Evolutionary conservation across 2,888 invertebrate genomes (phyloP), one percentile per base, ranked within the genome.

Genomic region (Brachyopa scutellaris): DNA sequence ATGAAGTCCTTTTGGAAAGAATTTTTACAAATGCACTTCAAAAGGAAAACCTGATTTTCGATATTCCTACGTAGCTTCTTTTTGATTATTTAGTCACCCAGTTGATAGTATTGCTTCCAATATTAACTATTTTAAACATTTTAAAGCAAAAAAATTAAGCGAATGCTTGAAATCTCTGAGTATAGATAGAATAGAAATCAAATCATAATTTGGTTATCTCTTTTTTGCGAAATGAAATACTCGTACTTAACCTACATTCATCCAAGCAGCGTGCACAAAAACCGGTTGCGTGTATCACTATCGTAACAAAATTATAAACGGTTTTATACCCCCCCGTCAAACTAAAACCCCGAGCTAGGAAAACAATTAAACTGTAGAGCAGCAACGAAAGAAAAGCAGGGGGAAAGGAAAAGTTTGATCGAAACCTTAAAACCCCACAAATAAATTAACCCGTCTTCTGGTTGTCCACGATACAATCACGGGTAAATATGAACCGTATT

Each of bases 231-330:
- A 73, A 79, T 79, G 31, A 79, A 79, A 79, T 73, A 61, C n/a
- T n/a, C n/a, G n/a, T n/a, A n/a, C 74, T 73, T 79, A 79, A 79
- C 79, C 79, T 33, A 66, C 19, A 72, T 72, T 61, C 38, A 23
- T 23, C 2, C n/a, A 2, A n/a, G 3, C 47, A 49, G 15, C 7
- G 8, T 11, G 5, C 36, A 26, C 51, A 33, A 57, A 49, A 53
- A 61, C 33, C 19, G 38, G 47, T 73, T 67, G 79, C 79, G 73
- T 79, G 79, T 55, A 73, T 55, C 79, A 62, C 74, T 61, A 79
- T 53, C 73, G 55, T 79, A 73, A 79, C 74, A 61, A 74, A 26
- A 79, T 78, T 78, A 78, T 78, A 78, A 72, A 59, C 72, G 51
- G 26, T 59, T 72, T 66, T 29, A 51, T 73, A 51, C 66, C 66